Evolutionary conservation across 2,797 vertebrate genomes (phyloP), one percentile per base, ranked within the genome.

Genomic region (Telmatherina bonti): DNA sequence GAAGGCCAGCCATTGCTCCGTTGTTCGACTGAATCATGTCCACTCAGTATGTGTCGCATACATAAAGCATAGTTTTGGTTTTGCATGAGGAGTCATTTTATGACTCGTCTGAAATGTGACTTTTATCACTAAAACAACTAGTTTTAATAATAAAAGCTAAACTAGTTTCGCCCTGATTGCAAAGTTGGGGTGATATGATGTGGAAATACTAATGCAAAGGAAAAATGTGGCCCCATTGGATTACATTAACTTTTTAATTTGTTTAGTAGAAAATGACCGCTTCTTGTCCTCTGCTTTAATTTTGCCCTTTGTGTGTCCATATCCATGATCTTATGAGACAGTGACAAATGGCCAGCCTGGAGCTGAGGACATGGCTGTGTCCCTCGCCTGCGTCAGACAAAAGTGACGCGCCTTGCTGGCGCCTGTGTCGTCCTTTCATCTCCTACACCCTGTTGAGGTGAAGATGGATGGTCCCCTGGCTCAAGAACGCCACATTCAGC

Each of bases 331-430:
- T 89, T 79, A 90, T 83, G 62, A 91, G 92, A 93, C 93, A 87
- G 85, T 93, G 93, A 95, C 90, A 93, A 93, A 94, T 93, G 78
- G 70, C 67, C 47, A 73, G 87, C 85, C 72, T 63, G 24, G 76
- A 87, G 86, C 88, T 90, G 76, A 93, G 91, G 83, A 87, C 88
- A 77, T 72, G 78, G 84, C 82, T 81, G 49, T 86, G 87, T 93
- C 84, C 85, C 91, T 90, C 57, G 81, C 72, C 85, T 85, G 84
- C 7, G 63, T 89, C 72, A 84, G 85, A 94, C 91, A 94, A 94
- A 93, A 93, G 91, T 91, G 91, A 93, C 89, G 89, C 85, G 91
- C 86, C 92, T 62, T 91, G 85, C 90, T 91, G 92, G 93, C 92
- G 91, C 89, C 92, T 89, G 90, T 84, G 78, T 88, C 45, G 35